Evolutionary conservation across 2,888 invertebrate genomes (phyloP), one percentile per base, ranked within the genome.

Genomic region (Drosophila helvetica): DNA sequence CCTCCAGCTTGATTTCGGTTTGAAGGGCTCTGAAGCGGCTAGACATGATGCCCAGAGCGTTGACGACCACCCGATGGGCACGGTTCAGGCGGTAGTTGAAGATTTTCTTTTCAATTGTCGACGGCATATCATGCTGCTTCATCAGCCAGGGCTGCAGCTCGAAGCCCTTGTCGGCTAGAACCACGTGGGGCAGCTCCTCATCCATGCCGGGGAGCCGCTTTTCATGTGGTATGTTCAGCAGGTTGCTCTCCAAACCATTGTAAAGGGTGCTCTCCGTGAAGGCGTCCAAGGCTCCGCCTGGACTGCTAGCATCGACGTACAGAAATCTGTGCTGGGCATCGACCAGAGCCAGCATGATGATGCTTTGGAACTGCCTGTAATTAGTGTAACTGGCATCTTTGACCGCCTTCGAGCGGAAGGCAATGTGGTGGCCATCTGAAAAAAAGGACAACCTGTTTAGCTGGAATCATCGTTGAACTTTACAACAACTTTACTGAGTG

Each of bases 201-300:
- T 47, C 47, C 10, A 56, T 10, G n/a, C 46, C 56, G 2, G 10
- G 46, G 12, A 56, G n/a, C 15, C 22, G 12, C 4, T n/a, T 19
- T 7, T 56, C 19, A 1, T 30, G 56, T 1, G 56, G 56, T 30
- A 56, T 56, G 30, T 56, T 56, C 10, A 56, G 10, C 30, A 30
- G 47, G 19, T 56, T 56, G 47, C 30, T 46, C 30, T 56, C 56
- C 56, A 56, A 33, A 6, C 30, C 56, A 47, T 56, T 33, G 47
- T 47, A 56, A 47, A 56, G 47, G 10, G 46, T 33, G 30, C 56
- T 47, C 9, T 47, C 30, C 12, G 46, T 56, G 12, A 56, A 56
- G n/a, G 47, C 56, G 15, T 56, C 47, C n/a, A 18, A 2, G 3
- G 33, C n/a, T 12, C 56, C 56, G 7, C 56, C 56, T 15, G 30